Conservation (phyloP, 2,797 vertebrate genomes). For the Notolabrus celidotus region DNA sequence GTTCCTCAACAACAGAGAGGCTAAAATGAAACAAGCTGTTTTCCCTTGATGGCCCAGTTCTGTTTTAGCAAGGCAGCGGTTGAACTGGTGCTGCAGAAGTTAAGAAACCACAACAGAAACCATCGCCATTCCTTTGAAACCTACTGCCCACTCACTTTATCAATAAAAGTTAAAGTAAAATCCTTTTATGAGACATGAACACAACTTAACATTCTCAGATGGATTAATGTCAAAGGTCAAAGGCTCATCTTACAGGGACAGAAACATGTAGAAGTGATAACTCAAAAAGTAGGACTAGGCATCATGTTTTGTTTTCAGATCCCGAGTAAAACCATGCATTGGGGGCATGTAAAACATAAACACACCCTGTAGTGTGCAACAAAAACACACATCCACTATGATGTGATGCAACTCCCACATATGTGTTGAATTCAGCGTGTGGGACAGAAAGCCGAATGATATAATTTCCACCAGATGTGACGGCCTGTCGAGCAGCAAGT, state of each 20-base stretch:
- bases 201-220: constrained; percentile 21
- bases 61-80: constrained; percentile 76
- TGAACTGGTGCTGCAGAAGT: constrained; percentile 50
- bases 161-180: constrained; percentile 42
- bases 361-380: constrained; percentile 28
- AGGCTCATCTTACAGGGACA: constrained; percentile 4
- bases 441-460: constrained; percentile 66
- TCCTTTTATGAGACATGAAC: constrained; percentile 21
- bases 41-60: constrained; percentile 63
- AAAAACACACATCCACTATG: constrained; percentile 31
- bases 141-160: constrained; percentile 20
- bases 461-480: constrained; percentile 85
- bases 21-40: constrained; percentile 83
- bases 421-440: constrained; percentile 71
- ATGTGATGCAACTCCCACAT: constrained; percentile 74
- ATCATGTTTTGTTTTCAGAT: constrained; percentile 32
- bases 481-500: constrained; percentile 75
- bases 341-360: constrained; percentile 1
- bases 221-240: constrained; percentile 17
- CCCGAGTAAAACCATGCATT: constrained; percentile 34
- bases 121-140: constrained; percentile 48
- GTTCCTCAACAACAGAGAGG: constrained; percentile 74
- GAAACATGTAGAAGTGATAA: not conserved
- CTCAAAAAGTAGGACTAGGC: constrained; percentile 10
- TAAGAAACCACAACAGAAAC: constrained; percentile 57